These are phyloP conservation scores for Keiferia lycopersicella DNA, from an alignment of 2,888 invertebrate genomes.

Conservation along the genomic window DNA sequence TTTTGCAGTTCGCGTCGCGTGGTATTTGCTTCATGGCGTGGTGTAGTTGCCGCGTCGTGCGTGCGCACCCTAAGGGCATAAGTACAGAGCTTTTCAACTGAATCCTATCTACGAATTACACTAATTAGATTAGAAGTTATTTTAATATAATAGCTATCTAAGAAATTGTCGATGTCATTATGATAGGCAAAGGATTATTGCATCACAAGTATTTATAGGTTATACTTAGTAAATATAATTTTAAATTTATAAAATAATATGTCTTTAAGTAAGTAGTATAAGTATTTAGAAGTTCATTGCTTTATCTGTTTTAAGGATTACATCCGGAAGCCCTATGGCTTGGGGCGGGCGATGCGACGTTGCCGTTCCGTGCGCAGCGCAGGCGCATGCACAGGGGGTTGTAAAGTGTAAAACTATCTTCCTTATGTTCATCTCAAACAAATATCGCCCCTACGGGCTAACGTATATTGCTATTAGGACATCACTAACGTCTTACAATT, in stretches of 20 bases:
- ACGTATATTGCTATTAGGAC: too few relatives aligned
- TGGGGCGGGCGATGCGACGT: slow-evolving; percentile 40
- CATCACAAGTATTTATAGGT: neutral
- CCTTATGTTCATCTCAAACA: too few relatives aligned
- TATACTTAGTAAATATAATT: neutral
- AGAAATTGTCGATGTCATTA: slow-evolving; percentile 24
- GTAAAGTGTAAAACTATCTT: too few relatives aligned
- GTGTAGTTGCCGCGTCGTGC: too few relatives aligned
- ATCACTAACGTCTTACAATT: too few relatives aligned
- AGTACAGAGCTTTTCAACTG: slow-evolving; percentile 38
- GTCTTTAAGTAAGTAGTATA: neutral
- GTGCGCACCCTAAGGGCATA: slow-evolving; percentile 30
- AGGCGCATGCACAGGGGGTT: too few relatives aligned
- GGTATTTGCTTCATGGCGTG: too few relatives aligned
- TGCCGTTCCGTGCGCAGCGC: slow-evolving; percentile 43
- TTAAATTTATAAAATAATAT: neutral
- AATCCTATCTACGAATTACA: slow-evolving; percentile 40
- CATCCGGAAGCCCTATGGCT: slow-evolving; percentile 36
- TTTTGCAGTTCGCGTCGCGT: too few relatives aligned
- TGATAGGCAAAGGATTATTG: slow-evolving; percentile 22
- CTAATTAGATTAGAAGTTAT: slow-evolving; percentile 14
- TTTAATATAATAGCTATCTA: slow-evolving; percentile 39
- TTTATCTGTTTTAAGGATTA: slow-evolving; percentile 28
- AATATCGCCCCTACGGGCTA: too few relatives aligned
- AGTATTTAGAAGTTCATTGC: slow-evolving; percentile 16